Evolutionary conservation across 2,888 invertebrate species (phyloP).

Genomic region (Yponomeuta plumbellus): DNA sequence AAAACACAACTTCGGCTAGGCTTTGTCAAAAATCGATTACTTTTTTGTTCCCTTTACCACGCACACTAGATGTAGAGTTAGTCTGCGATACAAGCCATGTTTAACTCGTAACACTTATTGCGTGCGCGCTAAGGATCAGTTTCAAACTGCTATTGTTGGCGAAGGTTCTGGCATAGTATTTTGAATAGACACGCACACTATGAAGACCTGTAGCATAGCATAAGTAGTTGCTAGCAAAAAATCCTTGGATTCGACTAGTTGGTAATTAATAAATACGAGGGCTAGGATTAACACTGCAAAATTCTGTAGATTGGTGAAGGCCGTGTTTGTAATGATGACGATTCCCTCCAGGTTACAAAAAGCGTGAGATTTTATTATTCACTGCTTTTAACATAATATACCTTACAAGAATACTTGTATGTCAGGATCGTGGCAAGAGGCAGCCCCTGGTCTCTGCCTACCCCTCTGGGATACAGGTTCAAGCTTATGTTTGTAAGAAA

Average conservation of each 20-base stretch:
- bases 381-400: not conserved
- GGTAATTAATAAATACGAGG: conserved; percentile 3
- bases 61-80: not conserved
- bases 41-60: not conserved
- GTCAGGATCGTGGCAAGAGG: too few species aligned
- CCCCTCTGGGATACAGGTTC: too few species aligned
- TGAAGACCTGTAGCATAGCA: not conserved
- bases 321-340: not conserved
- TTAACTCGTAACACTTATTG: too few species aligned
- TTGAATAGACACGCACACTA: not conserved
- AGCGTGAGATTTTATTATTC: not conserved
- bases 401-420: too few species aligned
- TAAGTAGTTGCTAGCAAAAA: not conserved
- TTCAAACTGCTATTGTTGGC: too few species aligned
- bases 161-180: not conserved
- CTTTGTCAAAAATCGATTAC: not conserved
- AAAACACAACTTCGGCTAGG: not conserved
- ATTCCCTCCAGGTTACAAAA: not conserved
- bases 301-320: conserved; percentile 4
- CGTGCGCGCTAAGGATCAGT: too few species aligned
- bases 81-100: too few species aligned
- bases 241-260: not conserved
- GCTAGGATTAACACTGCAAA: conserved; percentile 6
- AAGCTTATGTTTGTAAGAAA: too few species aligned
- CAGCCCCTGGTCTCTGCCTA: too few species aligned